Evolutionary conservation across 1,140 invertebrate species (phyloP).

Genomic region (Heliconius melpomene): DNA sequence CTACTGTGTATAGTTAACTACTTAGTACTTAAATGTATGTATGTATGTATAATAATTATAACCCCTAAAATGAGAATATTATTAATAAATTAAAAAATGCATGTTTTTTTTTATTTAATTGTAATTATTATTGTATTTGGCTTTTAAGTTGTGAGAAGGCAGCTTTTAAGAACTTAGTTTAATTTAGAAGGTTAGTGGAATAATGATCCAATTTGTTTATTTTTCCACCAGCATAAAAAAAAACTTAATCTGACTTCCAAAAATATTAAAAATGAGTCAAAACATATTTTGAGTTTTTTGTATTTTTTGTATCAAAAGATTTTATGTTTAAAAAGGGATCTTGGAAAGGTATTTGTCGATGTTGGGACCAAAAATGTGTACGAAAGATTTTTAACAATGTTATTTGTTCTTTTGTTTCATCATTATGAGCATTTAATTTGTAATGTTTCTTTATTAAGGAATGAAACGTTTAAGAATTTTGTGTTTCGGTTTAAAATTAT

Average conservation of each 20-base stretch:
- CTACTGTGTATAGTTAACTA: slow-evolving; percentile 2
- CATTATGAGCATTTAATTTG: not conserved
- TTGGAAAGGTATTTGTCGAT: not conserved
- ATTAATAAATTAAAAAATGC: not conserved
- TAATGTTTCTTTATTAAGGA: not conserved
- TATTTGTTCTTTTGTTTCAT: not conserved
- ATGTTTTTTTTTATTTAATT: not conserved
- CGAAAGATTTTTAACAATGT: not conserved
- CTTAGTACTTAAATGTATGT: slow-evolving; percentile 14
- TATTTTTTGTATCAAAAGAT: too few species aligned
- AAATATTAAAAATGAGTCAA: not conserved
- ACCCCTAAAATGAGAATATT: not conserved
- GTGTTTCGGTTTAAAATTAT: not conserved
- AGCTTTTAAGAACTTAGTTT: not conserved
- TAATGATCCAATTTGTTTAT: not conserved
- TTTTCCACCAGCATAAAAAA: too few species aligned
- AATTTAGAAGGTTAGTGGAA: not conserved
- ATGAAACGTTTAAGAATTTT: not conserved
- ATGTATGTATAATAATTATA: not conserved
- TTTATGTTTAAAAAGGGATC: not conserved
- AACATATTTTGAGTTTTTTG: too few species aligned
- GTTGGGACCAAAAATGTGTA: slow-evolving; percentile 1
- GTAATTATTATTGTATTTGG: not conserved
- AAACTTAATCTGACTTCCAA: not conserved
- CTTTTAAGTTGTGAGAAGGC: not conserved